Percentiles rank a stretch among this genome's conserved stretches.
Evolutionary conservation across 2,797 vertebrate genomes (phyloP).

Genomic region (Selene dorsalis): DNA sequence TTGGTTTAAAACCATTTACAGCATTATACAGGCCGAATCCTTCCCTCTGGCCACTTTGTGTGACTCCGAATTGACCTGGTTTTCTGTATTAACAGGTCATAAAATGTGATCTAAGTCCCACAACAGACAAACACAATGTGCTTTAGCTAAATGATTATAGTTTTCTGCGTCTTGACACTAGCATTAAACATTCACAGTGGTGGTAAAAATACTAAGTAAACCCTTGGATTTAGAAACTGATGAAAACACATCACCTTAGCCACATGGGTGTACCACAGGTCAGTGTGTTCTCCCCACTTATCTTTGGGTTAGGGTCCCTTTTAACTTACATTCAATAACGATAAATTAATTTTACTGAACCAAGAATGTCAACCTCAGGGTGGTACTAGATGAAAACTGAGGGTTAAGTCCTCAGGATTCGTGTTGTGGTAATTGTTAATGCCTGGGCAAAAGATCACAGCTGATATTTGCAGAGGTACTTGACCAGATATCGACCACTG

Average conservation of each 20-base stretch:
- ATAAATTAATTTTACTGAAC: neutral
- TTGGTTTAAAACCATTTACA: conserved; percentile 37
- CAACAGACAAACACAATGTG: neutral
- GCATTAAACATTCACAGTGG: neutral
- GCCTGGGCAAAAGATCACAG: neutral
- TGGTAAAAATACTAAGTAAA: neutral
- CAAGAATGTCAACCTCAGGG: neutral
- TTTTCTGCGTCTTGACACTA: neutral
- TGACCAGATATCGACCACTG: neutral
- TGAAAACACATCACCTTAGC: neutral
- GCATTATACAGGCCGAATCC: conserved; percentile 10
- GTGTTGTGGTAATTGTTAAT: too few relatives aligned
- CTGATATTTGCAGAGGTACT: neutral
- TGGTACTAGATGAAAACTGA: neutral
- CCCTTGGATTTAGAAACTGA: neutral
- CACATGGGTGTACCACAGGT: neutral
- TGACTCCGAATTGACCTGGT: neutral
- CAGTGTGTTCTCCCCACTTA: neutral
- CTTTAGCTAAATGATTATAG: neutral
- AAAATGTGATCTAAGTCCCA: neutral
- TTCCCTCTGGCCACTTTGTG: neutral
- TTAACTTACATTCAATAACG: too few relatives aligned
- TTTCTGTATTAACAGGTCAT: neutral
- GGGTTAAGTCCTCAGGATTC: neutral
- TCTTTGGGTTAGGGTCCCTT: too few relatives aligned